Evolutionary conservation across 2,797 vertebrate genomes (phyloP), one percentile per base, ranked within the genome.

Genomic region (Trematomus bernacchii): DNA sequence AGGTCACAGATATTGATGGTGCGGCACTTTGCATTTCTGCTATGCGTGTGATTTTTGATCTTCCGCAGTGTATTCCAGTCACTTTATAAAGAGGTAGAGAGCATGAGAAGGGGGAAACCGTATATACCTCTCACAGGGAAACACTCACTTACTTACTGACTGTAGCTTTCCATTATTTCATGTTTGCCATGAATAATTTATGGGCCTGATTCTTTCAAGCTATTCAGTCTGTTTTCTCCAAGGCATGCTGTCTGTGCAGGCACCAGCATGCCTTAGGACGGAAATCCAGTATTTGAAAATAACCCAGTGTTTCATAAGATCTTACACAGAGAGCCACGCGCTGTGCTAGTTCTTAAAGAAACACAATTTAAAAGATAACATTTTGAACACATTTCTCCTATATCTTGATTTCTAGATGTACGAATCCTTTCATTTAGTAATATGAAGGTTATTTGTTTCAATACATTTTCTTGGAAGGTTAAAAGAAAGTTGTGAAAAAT

Each of bases 161-260:
- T 37, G 33, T 46, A 65, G 68, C 71, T 85, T 87, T 85, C 83
- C 79, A 85, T 89, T 80, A 86, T 76, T 75, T 72, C 59, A 60
- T 76, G 77, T 89, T 88, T 93, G 85, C 68, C 71, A 73, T 27
- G 53, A 93, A 94, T 92, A 87, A 92, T 90, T 90, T 37, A 94
- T 71, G 66, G 71, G 71, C 40, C 21, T 67, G 73, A 44, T 61
- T 55, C 73, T 84, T 78, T 43, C 67, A 47, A 72, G 61, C 55
- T 58, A 7, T 67, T 79, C 40, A 78, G 52, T 62, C 30, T 59
- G 64, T 47, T 71, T 15, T 54, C 30, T 57, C 82, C 50, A 55
- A 21, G 55, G 27, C 30, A 15, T 18, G 59, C 4, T 53, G 21
- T 73, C 48, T 76, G 12, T 43, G 42, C 42, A 72, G 58, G 30